Base-by-base conservation (phyloP, 2,113 vertebrate genomes). In the Rousettus leschenaultii region DNA sequence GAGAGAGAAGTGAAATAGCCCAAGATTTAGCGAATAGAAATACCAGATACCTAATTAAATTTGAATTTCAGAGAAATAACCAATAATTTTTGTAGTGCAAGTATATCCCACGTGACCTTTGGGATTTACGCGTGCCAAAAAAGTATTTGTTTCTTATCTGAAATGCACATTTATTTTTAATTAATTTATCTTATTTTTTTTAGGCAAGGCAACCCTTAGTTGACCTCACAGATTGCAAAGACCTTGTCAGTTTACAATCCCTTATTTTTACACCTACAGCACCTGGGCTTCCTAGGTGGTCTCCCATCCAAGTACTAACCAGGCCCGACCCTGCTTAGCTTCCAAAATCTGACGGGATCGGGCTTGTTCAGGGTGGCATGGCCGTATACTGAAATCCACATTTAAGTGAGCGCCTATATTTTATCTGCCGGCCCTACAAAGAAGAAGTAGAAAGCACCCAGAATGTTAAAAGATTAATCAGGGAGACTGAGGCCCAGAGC, bases 21-120 rank as follows among this genome's bases (percentile, higher is more conserved):
- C 18, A 73, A 73, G 51, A 45, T 84, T 74, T 80, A 92, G 77
- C 83, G 63, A 84, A 87, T 65, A 68, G 91, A 94, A 75, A 71
- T 38, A 65, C 80, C 26, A 84, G 85, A n/a, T 40, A 40, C 77
- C 48, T 63, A 55, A 26, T 77, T 57, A 78, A 66, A 63, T 68
- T 19, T 74, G 71, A 73, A 91, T 80, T 57, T 75, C 13, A 70
- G 66, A 65, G 65, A 63, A 77, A 55, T 83, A 80, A 74, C n/a
- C 61, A 21, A 21, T 55, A 6, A 65, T 16, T 82, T 78, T 43
- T 63, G 26, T 45, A 61, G 63, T 38, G 8, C 43, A 71, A 57
- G 38, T 73, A 83, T 38, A 95, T 59, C 86, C 66, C 22, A 30
- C 33, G 24, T 45, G 65, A 45, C 65, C 61, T 70, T 63, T 59